Percentiles rank a stretch among this genome's conserved stretches.
Evolutionary conservation across 2,797 vertebrate genomes (phyloP).

Genomic region (Microctenopoma steveboyesi): DNA sequence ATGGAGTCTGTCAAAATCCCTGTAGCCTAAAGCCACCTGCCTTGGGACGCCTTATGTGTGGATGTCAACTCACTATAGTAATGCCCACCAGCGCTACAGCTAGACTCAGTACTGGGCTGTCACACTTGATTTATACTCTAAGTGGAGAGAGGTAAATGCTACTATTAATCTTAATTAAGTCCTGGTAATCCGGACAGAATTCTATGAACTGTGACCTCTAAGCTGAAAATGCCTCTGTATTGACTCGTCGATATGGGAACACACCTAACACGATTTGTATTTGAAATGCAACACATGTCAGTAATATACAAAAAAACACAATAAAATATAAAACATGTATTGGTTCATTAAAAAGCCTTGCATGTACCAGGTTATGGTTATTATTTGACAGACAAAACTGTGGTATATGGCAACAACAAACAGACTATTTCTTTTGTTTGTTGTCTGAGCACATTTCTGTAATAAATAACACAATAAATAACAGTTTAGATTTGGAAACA

Average conservation of each 20-base stretch:
- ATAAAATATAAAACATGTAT: too few relatives aligned
- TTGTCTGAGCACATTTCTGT: neutral
- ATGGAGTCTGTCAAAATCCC: slow-evolving; percentile 75
- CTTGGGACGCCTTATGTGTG: slow-evolving; percentile 55
- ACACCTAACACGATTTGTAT: slow-evolving; percentile 8
- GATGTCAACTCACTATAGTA: slow-evolving; percentile 56
- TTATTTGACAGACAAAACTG: too few relatives aligned
- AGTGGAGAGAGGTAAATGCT: slow-evolving; percentile 67
- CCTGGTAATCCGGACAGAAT: slow-evolving; percentile 65
- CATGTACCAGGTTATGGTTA: too few relatives aligned
- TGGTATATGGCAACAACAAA: too few relatives aligned
- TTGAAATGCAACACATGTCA: slow-evolving; percentile 4
- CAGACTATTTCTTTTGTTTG: neutral
- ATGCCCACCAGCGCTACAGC: slow-evolving; percentile 46
- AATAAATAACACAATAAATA: neutral
- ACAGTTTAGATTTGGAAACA: neutral
- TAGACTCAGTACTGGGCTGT: slow-evolving; percentile 68
- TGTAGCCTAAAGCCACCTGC: slow-evolving; percentile 69
- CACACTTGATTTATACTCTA: slow-evolving; percentile 76
- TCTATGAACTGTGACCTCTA: slow-evolving; percentile 66
- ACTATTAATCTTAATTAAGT: slow-evolving; percentile 79
- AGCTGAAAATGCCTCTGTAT: slow-evolving; percentile 49
- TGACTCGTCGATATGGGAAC: slow-evolving; percentile 36
- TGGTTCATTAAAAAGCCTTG: too few relatives aligned
- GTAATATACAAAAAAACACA: too few relatives aligned